Evolutionary conservation across 2,888 invertebrate genomes (phyloP), one percentile per base, ranked within the genome.

Genomic region (Dromius quadrimaculatus): DNA sequence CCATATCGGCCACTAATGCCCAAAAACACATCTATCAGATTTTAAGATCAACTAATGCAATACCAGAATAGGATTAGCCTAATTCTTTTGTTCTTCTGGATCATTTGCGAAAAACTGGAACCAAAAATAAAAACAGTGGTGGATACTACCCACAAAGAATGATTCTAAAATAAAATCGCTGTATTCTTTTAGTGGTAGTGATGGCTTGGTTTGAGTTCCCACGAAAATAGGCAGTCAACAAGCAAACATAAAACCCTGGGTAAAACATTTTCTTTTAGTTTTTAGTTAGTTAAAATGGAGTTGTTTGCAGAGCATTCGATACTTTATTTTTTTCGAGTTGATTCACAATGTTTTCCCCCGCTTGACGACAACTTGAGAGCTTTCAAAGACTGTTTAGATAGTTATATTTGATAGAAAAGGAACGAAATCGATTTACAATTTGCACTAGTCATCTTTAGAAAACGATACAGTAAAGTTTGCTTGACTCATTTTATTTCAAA

Each of bases 241-340:
- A 64, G 64, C 64, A 64, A 64, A 64, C 47, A 47, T 34, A 64
- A 54, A 54, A 6, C 50, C 47, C 45, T 45, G 47, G 50, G 50
- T 13, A 47, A 13, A 47, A 22, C 47, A 23, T 65, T 65, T 65
- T 36, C 23, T 50, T 38, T 38, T 66, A 38, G 50, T 50, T 57
- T 59, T 54, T 43, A 59, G 68, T 57, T 59, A 28, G 43, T 62
- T 62, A 68, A 59, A 43, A 68, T 23, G 68, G 41, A 57, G 59
- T 38, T 68, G 68, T 68, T 68, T 59, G 64, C 50, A n/a, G 59
- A 59, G 68, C 68, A 68, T 68, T 68, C 28, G 68, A 68, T 68
- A 68, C 68, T 68, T 68, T 59, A 59, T 68, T 68, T 68, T 57
- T 68, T 68, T 57, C 68, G 23, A 65, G 54, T 65, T 54, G 54